A percentile compares a stretch with the other conserved stretches of the same genome.
Conservation (phyloP, 2,113 vertebrate species). For the Coptodon rendalli region DNA sequence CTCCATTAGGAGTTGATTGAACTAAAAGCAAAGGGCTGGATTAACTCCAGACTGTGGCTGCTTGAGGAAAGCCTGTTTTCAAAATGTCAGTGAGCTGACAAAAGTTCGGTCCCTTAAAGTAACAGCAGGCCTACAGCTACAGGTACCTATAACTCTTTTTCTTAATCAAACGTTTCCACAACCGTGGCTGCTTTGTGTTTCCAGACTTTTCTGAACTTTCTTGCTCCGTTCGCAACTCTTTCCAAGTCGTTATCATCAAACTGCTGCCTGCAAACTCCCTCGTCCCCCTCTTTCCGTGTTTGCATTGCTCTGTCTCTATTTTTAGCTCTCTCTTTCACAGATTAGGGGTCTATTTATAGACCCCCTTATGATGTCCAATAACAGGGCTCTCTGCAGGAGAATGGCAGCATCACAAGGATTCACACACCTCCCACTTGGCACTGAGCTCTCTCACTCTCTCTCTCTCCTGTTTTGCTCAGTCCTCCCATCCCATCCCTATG, state of each 20-base stretch:
- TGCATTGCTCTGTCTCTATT: conserved; percentile 45
- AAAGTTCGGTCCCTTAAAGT: background rate
- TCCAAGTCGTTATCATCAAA: background rate
- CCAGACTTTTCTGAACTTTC: background rate
- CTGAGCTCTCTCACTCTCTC: background rate
- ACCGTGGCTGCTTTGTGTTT: accelerated
- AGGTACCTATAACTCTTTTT: background rate
- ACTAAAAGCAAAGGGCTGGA: background rate
- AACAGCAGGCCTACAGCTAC: background rate
- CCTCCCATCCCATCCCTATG: conserved; percentile 13
- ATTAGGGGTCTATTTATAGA: conserved; percentile 67
- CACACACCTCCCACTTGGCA: conserved; percentile 53
- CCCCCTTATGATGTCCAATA: conserved; percentile 48
- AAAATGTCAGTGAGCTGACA: background rate
- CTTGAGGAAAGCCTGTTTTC: background rate
- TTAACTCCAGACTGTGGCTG: background rate
- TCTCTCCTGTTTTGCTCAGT: background rate
- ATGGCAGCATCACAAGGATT: conserved; percentile 46
- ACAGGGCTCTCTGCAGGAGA: conserved; percentile 31
- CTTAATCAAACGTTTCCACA: background rate
- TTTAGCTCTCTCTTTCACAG: conserved; percentile 54
- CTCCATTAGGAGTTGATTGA: background rate
- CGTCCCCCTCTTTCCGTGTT: conserved; percentile 1
- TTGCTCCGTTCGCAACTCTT: background rate
- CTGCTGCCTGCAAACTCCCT: background rate